phyloP scores from a whole-genome alignment of 2,888 invertebrate species.

The Acholoe squamosa region DNA sequence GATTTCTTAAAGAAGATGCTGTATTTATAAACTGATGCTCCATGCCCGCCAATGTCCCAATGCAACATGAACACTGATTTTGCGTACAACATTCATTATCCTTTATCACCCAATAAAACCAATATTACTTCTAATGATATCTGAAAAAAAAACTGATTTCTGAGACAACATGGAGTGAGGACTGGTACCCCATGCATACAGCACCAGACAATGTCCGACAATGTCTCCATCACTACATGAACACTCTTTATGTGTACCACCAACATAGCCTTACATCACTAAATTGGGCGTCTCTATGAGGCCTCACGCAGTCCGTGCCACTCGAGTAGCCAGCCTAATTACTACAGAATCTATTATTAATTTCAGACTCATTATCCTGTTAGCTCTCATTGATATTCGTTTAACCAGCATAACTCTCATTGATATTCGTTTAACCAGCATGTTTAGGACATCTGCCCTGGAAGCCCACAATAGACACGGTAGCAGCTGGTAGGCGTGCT shows the following conservation, averaged over 20 bases:
- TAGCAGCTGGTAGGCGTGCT: neutral
- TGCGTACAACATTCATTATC: too few species aligned
- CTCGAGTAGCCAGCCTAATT: neutral
- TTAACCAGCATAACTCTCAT: neutral
- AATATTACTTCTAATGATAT: neutral
- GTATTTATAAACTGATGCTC: too few species aligned
- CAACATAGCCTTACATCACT: neutral
- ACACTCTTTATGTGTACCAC: neutral
- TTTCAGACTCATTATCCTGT: neutral
- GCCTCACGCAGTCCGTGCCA: neutral
- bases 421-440: neutral
- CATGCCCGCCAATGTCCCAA: too few species aligned
- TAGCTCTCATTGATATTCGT: neutral
- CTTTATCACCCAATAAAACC: neutral
- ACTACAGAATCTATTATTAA: neutral
- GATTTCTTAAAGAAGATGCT: too few species aligned
- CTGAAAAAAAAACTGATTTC: neutral
- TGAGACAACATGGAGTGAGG: neutral
- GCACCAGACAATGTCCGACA: neutral
- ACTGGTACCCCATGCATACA: neutral
- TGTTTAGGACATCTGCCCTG: too few species aligned
- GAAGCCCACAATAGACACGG: neutral
- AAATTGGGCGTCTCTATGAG: neutral
- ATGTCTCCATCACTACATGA: neutral
- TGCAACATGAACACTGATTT: too few species aligned